Conservation (phyloP, 2,113 vertebrate species). For the Eira barbara region DNA sequence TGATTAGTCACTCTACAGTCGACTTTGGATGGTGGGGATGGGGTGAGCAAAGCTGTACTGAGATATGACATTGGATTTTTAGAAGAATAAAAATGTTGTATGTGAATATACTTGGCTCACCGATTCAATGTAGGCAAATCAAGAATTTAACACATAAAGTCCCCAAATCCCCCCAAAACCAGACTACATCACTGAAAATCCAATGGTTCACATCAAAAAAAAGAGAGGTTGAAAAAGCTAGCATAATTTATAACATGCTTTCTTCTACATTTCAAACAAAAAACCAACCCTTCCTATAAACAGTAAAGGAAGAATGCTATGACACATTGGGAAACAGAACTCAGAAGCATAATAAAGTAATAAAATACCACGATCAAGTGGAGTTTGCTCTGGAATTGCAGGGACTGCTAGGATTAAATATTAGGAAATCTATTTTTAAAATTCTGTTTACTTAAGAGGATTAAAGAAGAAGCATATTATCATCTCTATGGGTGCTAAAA, state of each 20-base stretch:
- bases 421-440: slow-evolving; percentile 9
- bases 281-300: not conserved
- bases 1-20: not conserved
- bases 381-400: not conserved
- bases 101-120: not conserved
- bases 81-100: not conserved
- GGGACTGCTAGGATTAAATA: not conserved
- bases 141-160: not conserved
- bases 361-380: not conserved
- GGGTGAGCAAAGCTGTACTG: not conserved
- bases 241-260: not conserved
- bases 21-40: not conserved
- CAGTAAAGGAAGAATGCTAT: not conserved
- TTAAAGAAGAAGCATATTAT: not conserved
- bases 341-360: not conserved
- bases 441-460: not conserved
- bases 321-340: not conserved
- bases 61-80: not conserved
- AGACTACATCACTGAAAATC: not conserved
- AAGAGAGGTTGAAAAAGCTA: not conserved
- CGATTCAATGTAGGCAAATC: not conserved
- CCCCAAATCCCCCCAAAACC: not conserved
- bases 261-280: not conserved
- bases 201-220: not conserved
- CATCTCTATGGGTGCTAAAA: not conserved